Base-by-base conservation (phyloP, 2,888 invertebrate species). In the Drosophila maculinotata region DNA sequence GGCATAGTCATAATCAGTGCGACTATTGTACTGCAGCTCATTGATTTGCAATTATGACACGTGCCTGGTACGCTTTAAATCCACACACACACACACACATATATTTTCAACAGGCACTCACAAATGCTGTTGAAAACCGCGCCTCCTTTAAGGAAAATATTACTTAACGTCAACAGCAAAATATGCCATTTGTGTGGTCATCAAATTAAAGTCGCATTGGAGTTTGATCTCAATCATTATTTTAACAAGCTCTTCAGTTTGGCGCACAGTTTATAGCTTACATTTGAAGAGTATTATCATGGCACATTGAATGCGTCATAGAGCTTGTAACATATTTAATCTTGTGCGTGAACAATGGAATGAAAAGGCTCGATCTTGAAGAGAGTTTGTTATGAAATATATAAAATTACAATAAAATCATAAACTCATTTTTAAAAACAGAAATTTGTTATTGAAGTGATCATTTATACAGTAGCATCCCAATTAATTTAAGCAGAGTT, bases 11-110 rank as follows among this genome's bases (percentile, higher is more conserved):
- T 84, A 84, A 83, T 83, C 87, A 84, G 85, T 44, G 70, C 39
- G 68, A 36, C 85, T 66, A 87, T 84, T 84, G 83, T 84, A 76
- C 72, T 69, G 78, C 83, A 83, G 73, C 80, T 80, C 79, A 83
- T 83, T 77, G 83, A 86, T 83, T 84, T 84, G 84, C 85, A 87
- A 84, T 84, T 87, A 87, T 84, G 79, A 79, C 76, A 74, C 84
- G 87, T 81, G 85, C 79, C 62, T 76, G 56, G 23, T 54, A 54
- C 54, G 52, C 33, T 63, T 62, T 71, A 76, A 70, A 49, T 41
- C 42, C 57, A 42, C 35, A 23, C 25, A 45, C 9, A 20, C 35
- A 28, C 14, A 17, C 35, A 58, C n/a, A 44, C 30, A 14, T 10
- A 59, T 30, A 51, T 14, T 26, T 9, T n/a, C 10, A 12, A 31